Evolutionary conservation across 2,888 invertebrate species (phyloP).

Genomic region (Cartodere bifasciata): DNA sequence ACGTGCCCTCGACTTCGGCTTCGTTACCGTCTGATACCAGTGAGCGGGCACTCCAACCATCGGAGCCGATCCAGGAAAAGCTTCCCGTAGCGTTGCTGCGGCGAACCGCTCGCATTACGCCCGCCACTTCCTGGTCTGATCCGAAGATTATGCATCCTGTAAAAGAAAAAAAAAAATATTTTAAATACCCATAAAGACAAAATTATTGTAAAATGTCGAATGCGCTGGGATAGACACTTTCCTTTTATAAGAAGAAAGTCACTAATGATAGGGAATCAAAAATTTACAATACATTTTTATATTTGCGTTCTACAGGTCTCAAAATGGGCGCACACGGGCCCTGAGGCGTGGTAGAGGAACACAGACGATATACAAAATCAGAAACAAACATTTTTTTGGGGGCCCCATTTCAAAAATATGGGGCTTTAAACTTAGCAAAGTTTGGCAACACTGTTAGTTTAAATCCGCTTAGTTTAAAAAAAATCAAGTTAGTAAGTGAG

Average conservation of each 20-base stretch:
- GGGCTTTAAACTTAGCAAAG: no score
- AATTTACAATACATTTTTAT: no score
- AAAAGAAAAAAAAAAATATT: conserved; percentile 13
- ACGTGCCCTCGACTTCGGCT: conserved; percentile 82
- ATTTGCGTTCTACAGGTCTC: no score
- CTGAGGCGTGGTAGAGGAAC: no score
- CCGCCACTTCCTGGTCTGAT: conserved; percentile 93
- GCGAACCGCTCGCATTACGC: conserved; percentile 85
- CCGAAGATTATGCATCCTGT: conserved; percentile 90
- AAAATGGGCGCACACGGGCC: no score
- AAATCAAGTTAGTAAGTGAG: no score
- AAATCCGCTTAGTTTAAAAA: no score
- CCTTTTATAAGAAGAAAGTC: neutral
- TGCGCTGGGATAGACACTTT: neutral
- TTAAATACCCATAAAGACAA: conserved; percentile 1
- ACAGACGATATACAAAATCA: no score
- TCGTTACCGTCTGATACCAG: conserved; percentile 82
- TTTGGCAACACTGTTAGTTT: no score
- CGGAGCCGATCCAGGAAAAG: conserved; percentile 94
- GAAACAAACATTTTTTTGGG: no score
- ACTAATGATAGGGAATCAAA: no score
- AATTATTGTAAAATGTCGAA: conserved; percentile 1
- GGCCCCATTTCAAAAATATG: no score
- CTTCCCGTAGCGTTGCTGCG: conserved; percentile 75
- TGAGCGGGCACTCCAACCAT: conserved; percentile 88